A percentile compares a stretch with the other conserved stretches of the same genome.
phyloP scores from a whole-genome alignment of 2,888 invertebrate genomes.

The Acanthosepion pharaonis region DNA sequence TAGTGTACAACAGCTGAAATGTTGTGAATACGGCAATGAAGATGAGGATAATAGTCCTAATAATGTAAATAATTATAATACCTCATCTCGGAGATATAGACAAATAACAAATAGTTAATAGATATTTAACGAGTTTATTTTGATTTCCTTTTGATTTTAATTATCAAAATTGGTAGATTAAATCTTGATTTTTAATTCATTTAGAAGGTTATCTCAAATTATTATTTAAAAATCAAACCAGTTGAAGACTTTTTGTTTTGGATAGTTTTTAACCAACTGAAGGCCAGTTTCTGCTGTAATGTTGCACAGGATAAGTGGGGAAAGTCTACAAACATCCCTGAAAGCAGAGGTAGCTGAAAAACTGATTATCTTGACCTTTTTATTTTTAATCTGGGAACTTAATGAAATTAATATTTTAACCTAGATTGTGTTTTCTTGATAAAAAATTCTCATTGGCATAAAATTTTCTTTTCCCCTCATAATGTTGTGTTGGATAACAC shows the following conservation, averaged over 20 bases:
- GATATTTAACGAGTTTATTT: neutral
- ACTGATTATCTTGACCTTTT: no score
- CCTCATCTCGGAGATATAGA: no score
- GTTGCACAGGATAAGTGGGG: neutral
- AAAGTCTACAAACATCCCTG: neutral
- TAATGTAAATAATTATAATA: no score
- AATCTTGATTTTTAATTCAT: neutral
- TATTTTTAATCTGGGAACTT: no score
- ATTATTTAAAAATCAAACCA: neutral
- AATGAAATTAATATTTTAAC: neutral
- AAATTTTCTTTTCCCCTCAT: neutral
- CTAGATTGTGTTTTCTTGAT: neutral
- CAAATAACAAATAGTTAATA: no score
- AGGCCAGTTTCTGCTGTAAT: neutral
- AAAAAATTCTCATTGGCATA: neutral
- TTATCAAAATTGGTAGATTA: neutral
- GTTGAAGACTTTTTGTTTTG: neutral
- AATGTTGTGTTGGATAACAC: neutral
- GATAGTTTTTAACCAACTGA: neutral
- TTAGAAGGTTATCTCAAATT: neutral
- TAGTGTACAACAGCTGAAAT: no score
- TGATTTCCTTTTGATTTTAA: neutral
- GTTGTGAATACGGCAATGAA: no score
- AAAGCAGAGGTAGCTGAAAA: no score
- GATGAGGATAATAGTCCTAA: no score